Evolutionary conservation across 2,113 vertebrate species (phyloP).

Genomic region (Callipepla squamata): DNA sequence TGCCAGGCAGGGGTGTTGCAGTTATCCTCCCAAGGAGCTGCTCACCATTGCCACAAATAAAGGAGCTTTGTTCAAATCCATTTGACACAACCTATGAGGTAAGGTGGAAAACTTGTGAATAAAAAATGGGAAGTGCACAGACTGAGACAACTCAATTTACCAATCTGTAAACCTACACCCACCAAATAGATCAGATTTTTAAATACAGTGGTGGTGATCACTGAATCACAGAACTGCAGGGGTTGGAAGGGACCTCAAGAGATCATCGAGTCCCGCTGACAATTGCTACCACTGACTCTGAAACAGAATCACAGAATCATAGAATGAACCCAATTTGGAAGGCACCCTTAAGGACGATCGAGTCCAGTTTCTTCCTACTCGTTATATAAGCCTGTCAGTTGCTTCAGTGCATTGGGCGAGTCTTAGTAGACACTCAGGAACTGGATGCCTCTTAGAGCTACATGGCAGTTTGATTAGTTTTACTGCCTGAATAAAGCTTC

Average conservation of each 20-base stretch:
- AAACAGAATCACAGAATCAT: too few relatives aligned
- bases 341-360: too few relatives aligned
- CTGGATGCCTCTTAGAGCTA: background rate
- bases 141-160: background rate
- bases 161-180: background rate
- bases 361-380: background rate
- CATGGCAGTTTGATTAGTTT: background rate
- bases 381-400: background rate
- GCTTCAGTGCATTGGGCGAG: background rate
- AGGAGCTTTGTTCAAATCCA: slow-evolving; percentile 1
- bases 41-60: background rate
- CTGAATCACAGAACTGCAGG: too few relatives aligned
- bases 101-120: background rate
- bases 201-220: rapidly evolving
- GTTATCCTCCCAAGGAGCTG: background rate
- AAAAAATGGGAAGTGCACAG: background rate
- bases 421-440: background rate
- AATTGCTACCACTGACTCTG: too few relatives aligned
- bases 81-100: background rate
- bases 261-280: too few relatives aligned
- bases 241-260: too few relatives aligned
- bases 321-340: too few relatives aligned
- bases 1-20: background rate
- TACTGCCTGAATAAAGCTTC: slow-evolving; percentile 30
- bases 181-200: background rate